A percentile compares a stretch with the other conserved stretches of the same genome.
phyloP scores from a whole-genome alignment of 2,888 invertebrate species.

The Sussaba pulchella region DNA sequence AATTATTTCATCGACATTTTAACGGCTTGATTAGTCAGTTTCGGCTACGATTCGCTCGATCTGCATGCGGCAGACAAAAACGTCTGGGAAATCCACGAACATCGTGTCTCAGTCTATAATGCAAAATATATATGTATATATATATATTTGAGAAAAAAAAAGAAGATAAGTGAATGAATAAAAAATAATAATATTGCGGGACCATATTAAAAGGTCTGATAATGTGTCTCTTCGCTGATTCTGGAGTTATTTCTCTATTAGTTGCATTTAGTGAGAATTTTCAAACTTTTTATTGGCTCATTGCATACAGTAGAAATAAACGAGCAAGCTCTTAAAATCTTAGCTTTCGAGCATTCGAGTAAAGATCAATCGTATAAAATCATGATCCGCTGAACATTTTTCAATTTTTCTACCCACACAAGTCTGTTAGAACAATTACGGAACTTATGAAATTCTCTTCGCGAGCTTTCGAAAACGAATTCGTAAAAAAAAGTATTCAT shows the following conservation, averaged over 20 bases:
- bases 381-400: neutral
- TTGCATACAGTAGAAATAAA: neutral
- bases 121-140: too few relatives aligned
- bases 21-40: neutral
- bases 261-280: neutral
- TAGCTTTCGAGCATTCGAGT: too few relatives aligned
- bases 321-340: too few relatives aligned
- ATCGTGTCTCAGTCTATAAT: too few relatives aligned
- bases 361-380: too few relatives aligned
- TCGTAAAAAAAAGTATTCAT: neutral
- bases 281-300: neutral
- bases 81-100: too few relatives aligned
- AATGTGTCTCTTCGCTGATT: too few relatives aligned
- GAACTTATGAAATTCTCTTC: neutral
- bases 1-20: conserved; percentile 31
- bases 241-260: too few relatives aligned
- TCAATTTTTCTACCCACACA: neutral
- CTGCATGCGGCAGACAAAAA: too few relatives aligned
- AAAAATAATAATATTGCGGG: neutral
- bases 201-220: neutral
- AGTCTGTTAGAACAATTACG: neutral
- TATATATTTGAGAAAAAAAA: too few relatives aligned
- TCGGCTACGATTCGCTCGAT: too few relatives aligned
- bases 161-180: neutral
- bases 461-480: neutral